Evolutionary conservation across 2,888 invertebrate species (phyloP).

Genomic region (Lypha dubia): DNA sequence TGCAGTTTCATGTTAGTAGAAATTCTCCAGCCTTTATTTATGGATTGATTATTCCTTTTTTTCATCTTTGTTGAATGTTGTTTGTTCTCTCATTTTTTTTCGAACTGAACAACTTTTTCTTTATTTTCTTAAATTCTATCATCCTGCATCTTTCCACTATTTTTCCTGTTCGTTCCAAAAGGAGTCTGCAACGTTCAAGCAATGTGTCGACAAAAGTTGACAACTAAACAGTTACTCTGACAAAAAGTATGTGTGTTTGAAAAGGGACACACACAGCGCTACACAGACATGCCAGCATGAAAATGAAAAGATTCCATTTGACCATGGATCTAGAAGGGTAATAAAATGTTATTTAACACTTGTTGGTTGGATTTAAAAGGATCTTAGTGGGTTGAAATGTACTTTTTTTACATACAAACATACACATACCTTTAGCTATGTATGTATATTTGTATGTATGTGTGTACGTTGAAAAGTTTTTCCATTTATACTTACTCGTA

Average conservation of each 20-base stretch:
- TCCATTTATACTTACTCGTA: too few relatives aligned
- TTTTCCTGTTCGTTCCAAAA: neutral
- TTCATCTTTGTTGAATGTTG: neutral
- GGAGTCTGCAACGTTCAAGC: slow-evolving; percentile 18
- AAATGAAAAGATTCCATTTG: slow-evolving; percentile 17
- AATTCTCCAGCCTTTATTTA: neutral
- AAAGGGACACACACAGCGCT: neutral
- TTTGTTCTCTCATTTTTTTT: neutral
- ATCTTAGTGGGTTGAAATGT: slow-evolving; percentile 1
- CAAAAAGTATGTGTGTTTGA: neutral
- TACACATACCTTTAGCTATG: too few relatives aligned
- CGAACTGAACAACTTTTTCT: slow-evolving; percentile 18
- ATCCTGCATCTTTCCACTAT: neutral
- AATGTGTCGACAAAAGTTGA: slow-evolving; percentile 52
- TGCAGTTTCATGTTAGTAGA: neutral
- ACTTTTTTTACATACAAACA: neutral
- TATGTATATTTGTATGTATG: neutral
- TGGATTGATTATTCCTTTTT: neutral
- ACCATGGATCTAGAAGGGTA: slow-evolving; percentile 22
- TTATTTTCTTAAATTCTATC: neutral
- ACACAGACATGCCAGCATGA: slow-evolving; percentile 16
- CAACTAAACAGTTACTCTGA: slow-evolving; percentile 22
- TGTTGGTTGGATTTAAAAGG: slow-evolving; percentile 45
- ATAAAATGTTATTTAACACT: slow-evolving; percentile 58
- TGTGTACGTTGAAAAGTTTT: too few relatives aligned